Conservation (phyloP, 1,140 invertebrate species). For the Drosophila parabipectinata region DNA sequence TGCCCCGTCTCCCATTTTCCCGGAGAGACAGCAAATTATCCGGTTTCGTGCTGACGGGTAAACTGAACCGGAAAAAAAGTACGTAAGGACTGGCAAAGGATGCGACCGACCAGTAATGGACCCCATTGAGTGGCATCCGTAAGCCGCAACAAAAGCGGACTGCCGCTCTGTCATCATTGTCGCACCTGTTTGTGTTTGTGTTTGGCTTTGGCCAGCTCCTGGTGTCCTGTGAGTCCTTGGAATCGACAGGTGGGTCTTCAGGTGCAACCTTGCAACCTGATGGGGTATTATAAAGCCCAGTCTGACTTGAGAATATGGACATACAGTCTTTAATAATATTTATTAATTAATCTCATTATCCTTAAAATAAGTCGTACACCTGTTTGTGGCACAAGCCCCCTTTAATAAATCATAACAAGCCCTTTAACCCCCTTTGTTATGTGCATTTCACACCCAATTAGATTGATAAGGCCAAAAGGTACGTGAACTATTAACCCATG, state of each 20-base stretch:
- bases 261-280: conserved; percentile 16
- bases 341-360: too few relatives aligned
- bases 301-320: too few relatives aligned
- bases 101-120: conserved; percentile 2
- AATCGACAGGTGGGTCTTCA: conserved; percentile 24
- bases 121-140: conserved; percentile 17
- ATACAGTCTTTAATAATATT: too few relatives aligned
- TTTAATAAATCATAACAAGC: too few relatives aligned
- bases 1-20: conserved; percentile 14
- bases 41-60: conserved; percentile 25
- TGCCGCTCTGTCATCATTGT: conserved; percentile 7
- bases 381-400: too few relatives aligned
- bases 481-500: conserved; percentile 10
- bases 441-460: conserved; percentile 61
- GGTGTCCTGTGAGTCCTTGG: not conserved
- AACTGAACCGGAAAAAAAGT: conserved; percentile 11
- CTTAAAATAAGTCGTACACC: too few relatives aligned
- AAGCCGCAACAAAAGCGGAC: conserved; percentile 31
- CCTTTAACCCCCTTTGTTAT: not conserved
- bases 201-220: not conserved
- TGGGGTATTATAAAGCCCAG: not conserved
- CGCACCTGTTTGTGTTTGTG: not conserved
- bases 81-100: not conserved
- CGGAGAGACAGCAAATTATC: conserved; percentile 40
- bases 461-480: conserved; percentile 35